phyloP scores from a whole-genome alignment of 2,797 vertebrate species.

The Platalea minor region DNA sequence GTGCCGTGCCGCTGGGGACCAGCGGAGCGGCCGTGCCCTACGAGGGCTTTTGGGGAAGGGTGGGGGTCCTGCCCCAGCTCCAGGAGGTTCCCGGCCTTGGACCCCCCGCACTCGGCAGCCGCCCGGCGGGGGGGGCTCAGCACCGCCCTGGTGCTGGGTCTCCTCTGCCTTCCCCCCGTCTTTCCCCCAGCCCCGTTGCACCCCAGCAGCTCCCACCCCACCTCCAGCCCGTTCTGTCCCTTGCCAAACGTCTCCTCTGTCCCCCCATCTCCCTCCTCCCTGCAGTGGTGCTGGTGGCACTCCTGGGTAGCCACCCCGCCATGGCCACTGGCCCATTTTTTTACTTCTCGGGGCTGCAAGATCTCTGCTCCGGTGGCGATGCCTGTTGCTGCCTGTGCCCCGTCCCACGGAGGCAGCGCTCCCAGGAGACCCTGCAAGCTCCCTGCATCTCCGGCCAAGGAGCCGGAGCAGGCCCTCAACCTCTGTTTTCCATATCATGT shows the following conservation, averaged over 20 bases:
- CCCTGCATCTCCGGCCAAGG: fast-evolving
- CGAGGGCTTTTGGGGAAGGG: no score
- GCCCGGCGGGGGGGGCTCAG: not conserved
- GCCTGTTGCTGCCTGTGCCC: not conserved
- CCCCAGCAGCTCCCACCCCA: not conserved
- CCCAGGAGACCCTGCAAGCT: not conserved
- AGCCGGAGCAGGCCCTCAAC: not conserved
- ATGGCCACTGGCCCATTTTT: not conserved
- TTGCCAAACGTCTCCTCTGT: not conserved
- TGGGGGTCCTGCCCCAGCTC: not conserved
- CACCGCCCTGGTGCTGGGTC: not conserved
- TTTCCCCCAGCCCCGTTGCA: no score
- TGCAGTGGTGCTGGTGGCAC: not conserved
- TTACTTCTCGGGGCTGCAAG: not conserved
- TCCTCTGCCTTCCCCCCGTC: not conserved
- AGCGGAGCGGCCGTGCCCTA: fast-evolving
- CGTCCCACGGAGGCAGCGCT: fast-evolving
- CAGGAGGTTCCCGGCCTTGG: no score
- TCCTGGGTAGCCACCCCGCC: fast-evolving
- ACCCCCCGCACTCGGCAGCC: not conserved
- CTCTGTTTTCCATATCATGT: not conserved
- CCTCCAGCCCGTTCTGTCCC: not conserved
- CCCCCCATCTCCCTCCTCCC: not conserved
- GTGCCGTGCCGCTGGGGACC: not conserved
- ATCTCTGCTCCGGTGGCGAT: fast-evolving